phyloP scores from a whole-genome alignment of 2,113 vertebrate species.

The Corythoichthys haematopterus region DNA sequence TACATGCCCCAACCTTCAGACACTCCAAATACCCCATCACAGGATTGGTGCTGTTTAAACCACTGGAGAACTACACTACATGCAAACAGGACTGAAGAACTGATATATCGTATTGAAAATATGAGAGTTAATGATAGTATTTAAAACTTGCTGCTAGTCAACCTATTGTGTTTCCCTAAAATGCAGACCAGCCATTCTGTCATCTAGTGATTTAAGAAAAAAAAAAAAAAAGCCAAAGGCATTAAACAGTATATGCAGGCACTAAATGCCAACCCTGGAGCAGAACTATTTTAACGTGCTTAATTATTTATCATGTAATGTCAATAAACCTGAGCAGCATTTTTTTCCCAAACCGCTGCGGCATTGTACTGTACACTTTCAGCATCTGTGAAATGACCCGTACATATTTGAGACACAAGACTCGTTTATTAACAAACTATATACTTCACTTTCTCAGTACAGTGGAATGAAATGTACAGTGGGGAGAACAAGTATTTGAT shows the following conservation, averaged over 20 bases:
- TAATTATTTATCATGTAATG: not conserved
- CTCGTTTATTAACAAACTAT: conserved; percentile 22
- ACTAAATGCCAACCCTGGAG: not conserved
- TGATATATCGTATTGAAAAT: conserved; percentile 11
- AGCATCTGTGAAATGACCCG: conserved; percentile 18
- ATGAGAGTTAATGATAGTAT: conserved; percentile 5
- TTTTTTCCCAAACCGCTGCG: not conserved
- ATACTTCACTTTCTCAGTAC: conserved; percentile 13
- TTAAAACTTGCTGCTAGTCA: conserved; percentile 9
- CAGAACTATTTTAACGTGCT: not conserved
- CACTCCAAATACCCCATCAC: conserved; percentile 93
- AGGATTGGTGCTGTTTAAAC: conserved; percentile 77
- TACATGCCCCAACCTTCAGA: conserved; percentile 91
- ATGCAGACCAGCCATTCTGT: conserved; percentile 8
- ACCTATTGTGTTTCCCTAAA: conserved; percentile 36
- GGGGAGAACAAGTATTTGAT: no score
- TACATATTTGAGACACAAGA: conserved; percentile 55
- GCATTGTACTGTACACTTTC: not conserved
- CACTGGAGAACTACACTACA: not conserved
- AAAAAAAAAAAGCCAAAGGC: conserved; percentile 4
- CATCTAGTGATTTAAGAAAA: conserved; percentile 18
- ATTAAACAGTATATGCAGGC: not conserved
- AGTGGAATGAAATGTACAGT: no score
- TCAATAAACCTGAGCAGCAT: not conserved
- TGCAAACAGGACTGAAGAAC: conserved; percentile 7